Conservation (phyloP, 1,140 invertebrate species). For the Drosophila grimshawi region DNA sequence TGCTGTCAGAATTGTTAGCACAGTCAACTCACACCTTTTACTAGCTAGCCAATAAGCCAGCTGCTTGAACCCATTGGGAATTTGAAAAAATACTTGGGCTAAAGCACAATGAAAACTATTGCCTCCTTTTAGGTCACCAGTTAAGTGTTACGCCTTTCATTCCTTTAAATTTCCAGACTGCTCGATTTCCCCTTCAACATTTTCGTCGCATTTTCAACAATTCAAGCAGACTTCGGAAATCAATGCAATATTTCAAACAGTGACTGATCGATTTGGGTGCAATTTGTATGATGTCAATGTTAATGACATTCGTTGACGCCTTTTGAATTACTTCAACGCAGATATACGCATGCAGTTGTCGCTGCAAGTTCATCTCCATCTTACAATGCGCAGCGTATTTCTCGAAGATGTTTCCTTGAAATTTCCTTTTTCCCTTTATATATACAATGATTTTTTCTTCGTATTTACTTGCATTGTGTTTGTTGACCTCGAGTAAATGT, state of each 20-base stretch:
- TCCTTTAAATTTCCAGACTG: not conserved
- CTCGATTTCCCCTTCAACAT: not conserved
- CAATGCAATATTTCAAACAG: constrained; percentile 29
- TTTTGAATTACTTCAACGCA: constrained; percentile 24
- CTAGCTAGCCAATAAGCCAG: not conserved
- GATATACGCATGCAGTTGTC: constrained; percentile 3
- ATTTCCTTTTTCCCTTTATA: not conserved
- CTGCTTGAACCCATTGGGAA: constrained; percentile 17
- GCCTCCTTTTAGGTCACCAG: constrained; percentile 4
- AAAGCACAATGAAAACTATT: not conserved
- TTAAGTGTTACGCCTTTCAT: not conserved
- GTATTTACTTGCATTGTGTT: constrained; percentile 2
- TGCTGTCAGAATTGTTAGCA: not conserved
- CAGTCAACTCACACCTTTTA: not conserved
- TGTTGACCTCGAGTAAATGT: constrained; percentile 27
- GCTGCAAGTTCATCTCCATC: constrained; percentile 20
- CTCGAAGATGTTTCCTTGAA: constrained; percentile 11
- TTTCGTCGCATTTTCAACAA: constrained; percentile 17
- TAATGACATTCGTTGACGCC: constrained; percentile 45
- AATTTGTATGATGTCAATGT: constrained; percentile 53
- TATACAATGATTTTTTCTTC: not conserved
- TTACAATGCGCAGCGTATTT: constrained; percentile 29
- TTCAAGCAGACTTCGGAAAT: constrained; percentile 5
- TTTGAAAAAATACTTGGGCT: not conserved
- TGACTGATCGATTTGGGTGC: constrained; percentile 39